Conservation (phyloP, 2,113 vertebrate genomes). For the Microcebus murinus region DNA sequence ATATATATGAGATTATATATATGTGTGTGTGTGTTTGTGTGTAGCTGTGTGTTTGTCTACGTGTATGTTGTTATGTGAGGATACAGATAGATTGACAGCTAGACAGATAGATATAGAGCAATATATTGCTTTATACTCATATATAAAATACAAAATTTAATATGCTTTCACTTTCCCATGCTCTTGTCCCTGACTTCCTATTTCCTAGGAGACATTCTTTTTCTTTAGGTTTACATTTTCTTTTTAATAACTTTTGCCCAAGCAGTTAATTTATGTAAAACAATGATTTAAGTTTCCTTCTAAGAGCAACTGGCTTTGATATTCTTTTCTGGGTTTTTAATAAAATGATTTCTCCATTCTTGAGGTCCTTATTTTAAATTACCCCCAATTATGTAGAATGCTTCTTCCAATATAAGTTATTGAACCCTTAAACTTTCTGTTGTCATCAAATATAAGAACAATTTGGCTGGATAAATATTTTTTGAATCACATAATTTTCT, state of each 20-base stretch:
- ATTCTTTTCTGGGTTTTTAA: neutral
- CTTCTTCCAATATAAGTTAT: neutral
- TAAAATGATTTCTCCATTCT: neutral
- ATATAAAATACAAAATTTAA: neutral
- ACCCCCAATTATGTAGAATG: neutral
- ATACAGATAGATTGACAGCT: neutral
- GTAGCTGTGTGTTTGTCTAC: neutral
- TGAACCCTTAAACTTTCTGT: neutral
- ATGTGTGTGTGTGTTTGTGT: neutral
- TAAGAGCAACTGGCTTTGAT: neutral
- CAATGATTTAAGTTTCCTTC: neutral
- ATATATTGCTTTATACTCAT: neutral
- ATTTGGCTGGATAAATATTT: neutral
- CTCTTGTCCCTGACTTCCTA: rapidly evolving
- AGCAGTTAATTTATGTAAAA: neutral
- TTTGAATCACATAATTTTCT: neutral
- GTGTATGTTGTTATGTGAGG: neutral
- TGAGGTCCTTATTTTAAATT: neutral
- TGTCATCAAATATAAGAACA: neutral
- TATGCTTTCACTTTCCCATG: neutral
- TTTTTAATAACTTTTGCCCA: neutral
- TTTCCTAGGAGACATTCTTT: neutral
- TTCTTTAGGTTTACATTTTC: neutral
- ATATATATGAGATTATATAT: neutral
- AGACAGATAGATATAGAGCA: neutral